A percentile compares a stretch with the other conserved stretches of the same genome.
These are phyloP conservation scores for Syngnathus acus DNA, from an alignment of 2,797 vertebrate genomes.

Conservation along the genomic window DNA sequence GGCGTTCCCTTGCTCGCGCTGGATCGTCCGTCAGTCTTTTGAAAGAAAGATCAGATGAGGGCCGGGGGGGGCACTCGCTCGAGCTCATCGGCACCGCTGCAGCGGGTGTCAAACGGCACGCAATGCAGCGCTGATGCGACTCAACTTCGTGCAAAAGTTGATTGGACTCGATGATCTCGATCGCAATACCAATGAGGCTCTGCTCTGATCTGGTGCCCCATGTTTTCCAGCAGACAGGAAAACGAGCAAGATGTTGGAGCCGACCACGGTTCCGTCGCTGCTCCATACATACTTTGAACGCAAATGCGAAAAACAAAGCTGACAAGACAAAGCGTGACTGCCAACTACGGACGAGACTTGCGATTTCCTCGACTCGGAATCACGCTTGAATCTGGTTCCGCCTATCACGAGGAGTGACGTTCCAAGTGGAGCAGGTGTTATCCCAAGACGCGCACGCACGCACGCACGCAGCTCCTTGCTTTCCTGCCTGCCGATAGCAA, in stretches of 20 bases:
- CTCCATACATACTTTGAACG: background rate
- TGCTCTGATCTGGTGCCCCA: no score
- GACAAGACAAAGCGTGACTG: background rate
- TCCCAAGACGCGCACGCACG: constrained; percentile 14
- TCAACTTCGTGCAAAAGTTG: background rate
- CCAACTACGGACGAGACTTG: no score
- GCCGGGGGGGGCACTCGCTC: background rate
- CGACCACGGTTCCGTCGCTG: no score
- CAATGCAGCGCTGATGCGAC: background rate
- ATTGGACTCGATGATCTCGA: no score
- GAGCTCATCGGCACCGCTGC: constrained; percentile 9
- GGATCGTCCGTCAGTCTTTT: constrained; percentile 5
- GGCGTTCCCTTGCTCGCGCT: no score
- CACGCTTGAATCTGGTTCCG: no score
- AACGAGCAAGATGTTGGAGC: background rate
- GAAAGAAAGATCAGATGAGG: constrained; percentile 7
- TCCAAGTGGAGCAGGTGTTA: background rate
- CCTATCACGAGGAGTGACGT: background rate
- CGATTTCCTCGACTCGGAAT: background rate
- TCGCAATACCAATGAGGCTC: no score
- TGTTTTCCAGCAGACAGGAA: no score
- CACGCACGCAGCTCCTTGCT: constrained; percentile 9
- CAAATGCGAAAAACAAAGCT: background rate
- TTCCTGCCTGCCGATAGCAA: constrained; percentile 24
- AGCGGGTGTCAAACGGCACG: background rate